Evolutionary conservation across 2,888 invertebrate genomes (phyloP), one percentile per base, ranked within the genome.

Genomic region (Sylvicola cinctus): DNA sequence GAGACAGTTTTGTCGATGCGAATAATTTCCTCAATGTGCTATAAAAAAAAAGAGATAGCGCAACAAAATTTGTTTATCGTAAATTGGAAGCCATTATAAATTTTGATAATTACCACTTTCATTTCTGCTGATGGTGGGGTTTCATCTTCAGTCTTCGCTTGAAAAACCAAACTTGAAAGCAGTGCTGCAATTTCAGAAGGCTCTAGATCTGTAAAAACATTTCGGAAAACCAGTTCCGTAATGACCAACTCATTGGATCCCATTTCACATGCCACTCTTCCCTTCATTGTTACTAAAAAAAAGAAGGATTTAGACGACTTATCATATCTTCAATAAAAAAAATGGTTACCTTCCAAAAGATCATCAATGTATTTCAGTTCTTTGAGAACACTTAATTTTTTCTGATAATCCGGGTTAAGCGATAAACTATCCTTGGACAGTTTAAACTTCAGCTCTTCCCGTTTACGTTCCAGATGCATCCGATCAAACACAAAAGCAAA

Each of bases 131-230:
- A 66, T 3, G 76, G 53, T 7, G 57, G 55, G 11, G 70, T 73
- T 29, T 65, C 63, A 2, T 63, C 59, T 38, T 71, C 66, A 1
- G 68, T 72, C 49, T 78, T 78, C 35, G 79, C 79, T 60, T 93
- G 87, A 58, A 87, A 95, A 28, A 98, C 91, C 42, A 95, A 67
- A 34, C 83, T 77, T 1, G 95, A 96, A 28, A 98, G 61, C 28
- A 96, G 54, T 0, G 95, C 91, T 0, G 93, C 95, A 31, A 96
- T 90, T 60, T 95, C 93, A 1, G 84, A 77, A 0, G 90, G 80
- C 40, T 74, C 70, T 39, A 87, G 69, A 46, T 83, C 75, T 1
- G 80, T 80, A 42, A 98, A 70, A 34, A 84, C 73, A 53, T 93
- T 90, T 41, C 84, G 72, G 44, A 95, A 74, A 26, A 96, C 79